Evolutionary conservation across 2,888 invertebrate species (phyloP).

Genomic region (Cacoxenus indagator): DNA sequence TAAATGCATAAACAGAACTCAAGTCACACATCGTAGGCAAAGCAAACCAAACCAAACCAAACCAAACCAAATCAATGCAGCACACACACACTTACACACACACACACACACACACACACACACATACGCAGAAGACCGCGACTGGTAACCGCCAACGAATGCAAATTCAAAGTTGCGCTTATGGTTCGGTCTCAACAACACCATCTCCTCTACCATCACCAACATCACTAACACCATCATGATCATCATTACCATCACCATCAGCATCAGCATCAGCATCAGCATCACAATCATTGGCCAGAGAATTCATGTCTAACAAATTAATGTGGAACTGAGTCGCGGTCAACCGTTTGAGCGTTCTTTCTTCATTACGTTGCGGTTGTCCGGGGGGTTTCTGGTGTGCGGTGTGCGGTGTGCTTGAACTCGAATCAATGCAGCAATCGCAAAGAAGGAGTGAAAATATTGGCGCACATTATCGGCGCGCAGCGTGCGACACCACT

Average conservation of each 20-base stretch:
- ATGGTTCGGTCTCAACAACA: not conserved
- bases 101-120: not conserved
- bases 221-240: not conserved
- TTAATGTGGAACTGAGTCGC: slow-evolving; percentile 16
- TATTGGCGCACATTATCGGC: not conserved
- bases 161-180: not conserved
- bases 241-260: not conserved
- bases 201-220: not conserved
- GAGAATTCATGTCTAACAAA: slow-evolving; percentile 20
- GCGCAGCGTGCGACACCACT: slow-evolving; percentile 1
- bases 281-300: too few relatives aligned
- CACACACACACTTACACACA: slow-evolving; percentile 15
- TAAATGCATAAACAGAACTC: slow-evolving; percentile 52
- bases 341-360: not conserved
- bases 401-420: not conserved
- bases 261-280: slow-evolving; percentile 46
- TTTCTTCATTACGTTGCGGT: not conserved
- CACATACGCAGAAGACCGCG: too few relatives aligned
- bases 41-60: slow-evolving; percentile 35
- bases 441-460: not conserved
- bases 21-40: slow-evolving; percentile 14
- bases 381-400: too few relatives aligned
- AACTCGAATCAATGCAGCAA: not conserved
- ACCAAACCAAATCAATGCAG: slow-evolving; percentile 20
- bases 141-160: too few relatives aligned